A percentile compares a stretch with the other conserved stretches of the same genome.
Evolutionary conservation across 2,888 invertebrate species (phyloP).

Genomic region (Drosophila niveifrons): DNA sequence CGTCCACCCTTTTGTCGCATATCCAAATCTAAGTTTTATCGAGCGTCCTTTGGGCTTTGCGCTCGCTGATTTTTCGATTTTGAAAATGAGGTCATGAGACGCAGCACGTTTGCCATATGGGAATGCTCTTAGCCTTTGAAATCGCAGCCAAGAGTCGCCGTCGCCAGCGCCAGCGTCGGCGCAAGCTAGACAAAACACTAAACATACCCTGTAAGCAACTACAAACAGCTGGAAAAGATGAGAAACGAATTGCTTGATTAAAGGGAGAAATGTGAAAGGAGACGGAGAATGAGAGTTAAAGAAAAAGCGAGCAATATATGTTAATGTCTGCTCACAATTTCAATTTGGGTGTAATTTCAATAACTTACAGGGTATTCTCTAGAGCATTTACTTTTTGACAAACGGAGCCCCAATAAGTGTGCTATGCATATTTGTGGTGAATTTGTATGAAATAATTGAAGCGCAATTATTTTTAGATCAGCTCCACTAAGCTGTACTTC

Average conservation of each 20-base stretch:
- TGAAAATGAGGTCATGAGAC: conserved; percentile 80
- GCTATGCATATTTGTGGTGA: neutral
- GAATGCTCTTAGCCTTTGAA: conserved; percentile 68
- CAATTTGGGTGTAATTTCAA: neutral
- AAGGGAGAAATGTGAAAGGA: too few relatives aligned
- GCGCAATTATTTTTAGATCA: neutral
- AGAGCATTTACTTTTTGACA: neutral
- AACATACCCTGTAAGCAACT: conserved; percentile 1
- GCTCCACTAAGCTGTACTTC: too few relatives aligned
- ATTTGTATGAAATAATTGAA: neutral
- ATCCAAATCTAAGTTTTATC: conserved; percentile 69
- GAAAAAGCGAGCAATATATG: neutral
- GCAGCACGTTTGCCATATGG: conserved; percentile 65
- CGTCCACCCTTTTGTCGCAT: neutral
- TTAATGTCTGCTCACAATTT: neutral
- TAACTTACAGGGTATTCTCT: neutral
- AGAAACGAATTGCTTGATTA: neutral
- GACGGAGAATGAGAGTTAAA: too few relatives aligned
- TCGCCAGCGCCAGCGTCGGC: conserved; percentile 32
- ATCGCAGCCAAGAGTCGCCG: conserved; percentile 51
- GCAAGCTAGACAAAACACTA: conserved; percentile 35
- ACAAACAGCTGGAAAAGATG: neutral
- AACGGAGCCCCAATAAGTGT: neutral
- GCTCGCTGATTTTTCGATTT: conserved; percentile 82
- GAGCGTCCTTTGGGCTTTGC: conserved; percentile 78